Base-by-base conservation (phyloP, 1,140 invertebrate genomes). In the Popillia japonica region DNA sequence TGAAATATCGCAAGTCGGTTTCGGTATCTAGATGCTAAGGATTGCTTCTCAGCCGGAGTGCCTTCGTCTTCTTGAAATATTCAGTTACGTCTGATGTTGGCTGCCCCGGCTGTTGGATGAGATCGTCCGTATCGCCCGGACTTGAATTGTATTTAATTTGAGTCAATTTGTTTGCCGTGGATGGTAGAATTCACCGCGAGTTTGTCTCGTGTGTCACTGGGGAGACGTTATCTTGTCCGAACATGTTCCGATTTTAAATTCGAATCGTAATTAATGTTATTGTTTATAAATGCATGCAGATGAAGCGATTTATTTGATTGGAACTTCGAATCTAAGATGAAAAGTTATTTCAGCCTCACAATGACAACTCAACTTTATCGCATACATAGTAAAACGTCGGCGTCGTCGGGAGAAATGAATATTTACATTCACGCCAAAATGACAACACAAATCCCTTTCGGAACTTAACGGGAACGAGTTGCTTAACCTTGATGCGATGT, bases 111-210 rank as follows among this genome's bases (percentile, higher is more conserved):
- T 14, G 48, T 55, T 34, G 48, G 48, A 55, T 6, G 48, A 55
- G 11, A 55, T 55, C 48, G 48, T 55, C 48, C 11, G 6, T 34
- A 34, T 55, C 48, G 48, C 6, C 48, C 48, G 11, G 14, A 17
- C 48, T 55, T 55, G 17, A 55, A 55, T 55, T 55, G 48, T 55
- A 55, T 55, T 55, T 55, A 55, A 55, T 55, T 55, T 55, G 48
- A 55, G 14, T 55, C 48, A 55, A 55, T 55, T 55, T 55, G 48
- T 55, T 55, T 55, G 14, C n/a, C 48, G 48, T 55, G 48, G 14
- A 55, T 17, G 48, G 48, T 17, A 14, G 14, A 17, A 55, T 14
- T 6, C 44, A 17, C 17, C 48, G 48, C n/a, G 14, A 55, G 48
- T 55, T 55, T 55, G 48, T 55, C 48, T 55, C 48, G 48, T 17